A percentile compares a stretch with the other conserved stretches of the same genome.
Conservation (phyloP, 2,797 vertebrate genomes). For the Paedocypris micromegethes region DNA sequence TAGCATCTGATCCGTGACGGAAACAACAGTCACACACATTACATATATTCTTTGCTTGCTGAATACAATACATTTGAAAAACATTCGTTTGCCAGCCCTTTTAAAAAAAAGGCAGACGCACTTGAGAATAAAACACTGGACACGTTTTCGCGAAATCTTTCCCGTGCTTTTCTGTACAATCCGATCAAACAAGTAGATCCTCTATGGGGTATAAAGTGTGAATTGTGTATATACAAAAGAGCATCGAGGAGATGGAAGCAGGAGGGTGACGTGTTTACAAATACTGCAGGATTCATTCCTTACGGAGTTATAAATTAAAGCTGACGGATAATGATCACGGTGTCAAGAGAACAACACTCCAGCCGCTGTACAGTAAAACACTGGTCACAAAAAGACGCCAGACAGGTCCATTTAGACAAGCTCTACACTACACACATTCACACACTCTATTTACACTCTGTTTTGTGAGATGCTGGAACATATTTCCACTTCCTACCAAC, state of each 20-base stretch:
- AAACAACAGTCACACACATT: slow-evolving; percentile 57
- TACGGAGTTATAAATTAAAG: slow-evolving; percentile 50
- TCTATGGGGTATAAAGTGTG: slow-evolving; percentile 56
- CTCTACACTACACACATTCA: slow-evolving; percentile 31
- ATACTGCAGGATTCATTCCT: slow-evolving; percentile 40
- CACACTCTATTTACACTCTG: slow-evolving; percentile 32
- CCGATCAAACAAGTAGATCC: slow-evolving; percentile 52
- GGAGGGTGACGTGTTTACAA: slow-evolving; percentile 5
- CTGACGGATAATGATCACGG: slow-evolving; percentile 49
- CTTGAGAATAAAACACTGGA: slow-evolving; percentile 51
- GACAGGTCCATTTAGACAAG: slow-evolving; percentile 30
- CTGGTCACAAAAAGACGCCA: slow-evolving; percentile 39
- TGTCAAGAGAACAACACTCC: slow-evolving; percentile 41
- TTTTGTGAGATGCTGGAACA: slow-evolving; percentile 19
- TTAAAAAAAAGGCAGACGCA: slow-evolving; percentile 59
- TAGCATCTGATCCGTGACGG: slow-evolving; percentile 29
- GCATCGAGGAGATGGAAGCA: slow-evolving; percentile 48
- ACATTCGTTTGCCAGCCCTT: slow-evolving; percentile 71
- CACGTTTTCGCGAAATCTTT: slow-evolving; percentile 51
- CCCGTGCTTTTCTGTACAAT: slow-evolving; percentile 57
- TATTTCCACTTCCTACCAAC: slow-evolving; percentile 7
- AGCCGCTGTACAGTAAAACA: slow-evolving; percentile 37
- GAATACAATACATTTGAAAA: slow-evolving; percentile 62
- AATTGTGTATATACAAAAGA: slow-evolving; percentile 61
- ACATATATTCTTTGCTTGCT: slow-evolving; percentile 58